Base-by-base conservation (phyloP, 2,797 vertebrate species). In the Enteromius mattozi region DNA sequence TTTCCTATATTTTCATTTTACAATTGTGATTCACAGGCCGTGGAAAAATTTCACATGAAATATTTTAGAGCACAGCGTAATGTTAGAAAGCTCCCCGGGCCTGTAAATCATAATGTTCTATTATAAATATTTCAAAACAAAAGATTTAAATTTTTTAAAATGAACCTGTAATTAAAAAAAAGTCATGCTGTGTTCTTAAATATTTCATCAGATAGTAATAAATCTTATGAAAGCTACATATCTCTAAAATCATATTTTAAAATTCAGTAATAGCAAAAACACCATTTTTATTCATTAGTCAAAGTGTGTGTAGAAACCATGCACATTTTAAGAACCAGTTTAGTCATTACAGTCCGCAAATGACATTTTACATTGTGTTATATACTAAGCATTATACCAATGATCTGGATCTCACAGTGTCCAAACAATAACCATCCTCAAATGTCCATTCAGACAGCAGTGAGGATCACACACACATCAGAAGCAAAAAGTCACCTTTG, bases 401-500 rank as follows among this genome's bases (percentile, higher is more conserved):
- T 40, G 51, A 27, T 19, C 37, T 63, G 17, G 30, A 47, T 45
- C 30, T 8, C 27, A 33, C 21, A 9, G n/a, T 63, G n/a, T 65
- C 8, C 17, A 8, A 13, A 47, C 10, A 56, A 35, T 12, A 54
- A 35, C 17, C n/a, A 19, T 45, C 16, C 10, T 37, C 24, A 69
- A 54, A 68, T 69, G 14, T 42, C 14, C 24, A n/a, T 45, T 61
- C 13, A 45, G n/a, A 78, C 10, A 47, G 70, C 21, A 24, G 68
- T 3, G 5, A 37, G 35, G 10, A 21, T n/a, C 40, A 79, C 63
- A 37, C 17, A 49, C 30, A n/a, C 42, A 8, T 2, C 27, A 40
- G 51, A 59, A 66, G 63, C 30, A 65, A 17, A 54, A 9, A 1
- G 4, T 51, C 42, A 78, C 75, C 63, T 85, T 84, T 84, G 68